Conservation (phyloP, 2,113 vertebrate species). For the Labeo rohita region DNA sequence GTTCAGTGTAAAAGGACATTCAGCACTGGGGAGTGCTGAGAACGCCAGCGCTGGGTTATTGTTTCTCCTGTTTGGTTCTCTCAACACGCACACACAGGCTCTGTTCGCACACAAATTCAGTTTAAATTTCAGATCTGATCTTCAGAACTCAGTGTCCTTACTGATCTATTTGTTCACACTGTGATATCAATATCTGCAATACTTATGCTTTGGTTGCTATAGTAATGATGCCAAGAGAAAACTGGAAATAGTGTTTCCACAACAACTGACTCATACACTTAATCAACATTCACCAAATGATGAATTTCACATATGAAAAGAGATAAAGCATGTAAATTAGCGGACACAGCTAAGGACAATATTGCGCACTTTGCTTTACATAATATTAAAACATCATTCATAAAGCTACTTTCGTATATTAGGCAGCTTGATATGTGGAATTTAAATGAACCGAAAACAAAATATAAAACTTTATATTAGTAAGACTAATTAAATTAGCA, state of each 20-base stretch:
- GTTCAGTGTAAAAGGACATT: slow-evolving; percentile 14
- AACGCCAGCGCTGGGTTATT: neutral
- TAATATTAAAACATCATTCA: too few relatives aligned
- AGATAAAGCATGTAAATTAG: neutral
- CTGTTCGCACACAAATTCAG: slow-evolving; percentile 4
- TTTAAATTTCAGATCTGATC: neutral
- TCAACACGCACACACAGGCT: neutral
- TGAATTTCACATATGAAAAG: neutral
- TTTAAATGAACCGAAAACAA: too few relatives aligned
- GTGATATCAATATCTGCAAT: neutral
- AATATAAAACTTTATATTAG: too few relatives aligned
- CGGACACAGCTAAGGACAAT: too few relatives aligned
- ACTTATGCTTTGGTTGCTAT: neutral
- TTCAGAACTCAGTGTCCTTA: neutral
- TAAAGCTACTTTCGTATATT: too few relatives aligned
- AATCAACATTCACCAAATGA: neutral
- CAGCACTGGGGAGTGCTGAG: neutral
- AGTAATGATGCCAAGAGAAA: neutral
- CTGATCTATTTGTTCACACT: neutral
- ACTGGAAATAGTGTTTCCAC: neutral
- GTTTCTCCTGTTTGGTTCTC: slow-evolving; percentile 6
- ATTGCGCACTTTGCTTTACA: too few relatives aligned
- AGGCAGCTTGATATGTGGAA: too few relatives aligned
- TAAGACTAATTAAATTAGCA: too few relatives aligned
- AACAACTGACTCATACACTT: slow-evolving; percentile 6